These are phyloP conservation scores for Rallus crepitans DNA, from an alignment of 2,797 vertebrate species.

Conservation along the genomic window DNA sequence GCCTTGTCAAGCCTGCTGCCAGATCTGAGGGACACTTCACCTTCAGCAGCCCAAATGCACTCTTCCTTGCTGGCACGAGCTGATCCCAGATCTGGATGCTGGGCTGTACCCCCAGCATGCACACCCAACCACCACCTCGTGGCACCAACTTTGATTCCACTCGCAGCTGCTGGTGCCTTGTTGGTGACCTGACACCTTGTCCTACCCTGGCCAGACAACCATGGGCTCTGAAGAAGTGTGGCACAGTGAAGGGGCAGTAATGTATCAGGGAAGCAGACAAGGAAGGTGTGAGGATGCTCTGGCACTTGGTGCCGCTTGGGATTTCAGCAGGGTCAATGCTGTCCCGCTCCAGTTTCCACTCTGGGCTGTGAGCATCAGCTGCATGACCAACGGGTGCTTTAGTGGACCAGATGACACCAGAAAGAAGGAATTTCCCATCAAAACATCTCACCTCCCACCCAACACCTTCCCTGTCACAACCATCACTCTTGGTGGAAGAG, in stretches of 20 bases:
- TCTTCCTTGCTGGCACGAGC: rapidly evolving
- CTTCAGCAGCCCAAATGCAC: not conserved
- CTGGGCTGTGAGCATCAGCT: rapidly evolving
- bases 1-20: not conserved
- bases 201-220: not conserved
- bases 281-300: not conserved
- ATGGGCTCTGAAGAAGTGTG: not conserved
- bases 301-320: not conserved
- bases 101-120: not conserved
- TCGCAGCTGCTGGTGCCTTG: not conserved
- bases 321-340: rapidly evolving
- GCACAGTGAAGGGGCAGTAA: not conserved
- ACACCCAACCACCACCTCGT: not conserved
- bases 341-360: not conserved
- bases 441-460: not conserved
- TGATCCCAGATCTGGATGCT: not conserved
- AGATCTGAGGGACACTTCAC: not conserved
- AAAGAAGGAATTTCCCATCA: not conserved
- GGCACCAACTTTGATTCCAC: not conserved
- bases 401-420: not conserved
- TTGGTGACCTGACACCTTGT: rapidly evolving
- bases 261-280: not conserved
- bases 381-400: not conserved
- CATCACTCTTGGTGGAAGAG: not conserved
- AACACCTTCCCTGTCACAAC: not conserved